phyloP scores from a whole-genome alignment of 2,113 vertebrate species.

The Suncus etruscus region DNA sequence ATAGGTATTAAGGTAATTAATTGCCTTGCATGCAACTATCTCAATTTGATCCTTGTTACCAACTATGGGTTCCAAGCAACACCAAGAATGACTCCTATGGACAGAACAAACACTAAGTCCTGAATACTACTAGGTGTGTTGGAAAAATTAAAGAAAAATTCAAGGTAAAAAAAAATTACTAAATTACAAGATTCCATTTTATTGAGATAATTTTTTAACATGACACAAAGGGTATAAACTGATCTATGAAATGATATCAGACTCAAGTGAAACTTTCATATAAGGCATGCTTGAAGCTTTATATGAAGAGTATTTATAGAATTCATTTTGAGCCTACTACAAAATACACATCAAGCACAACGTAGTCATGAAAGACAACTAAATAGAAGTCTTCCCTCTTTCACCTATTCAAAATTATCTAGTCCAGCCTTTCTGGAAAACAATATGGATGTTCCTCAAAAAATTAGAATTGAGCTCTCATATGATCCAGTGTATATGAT shows the following conservation, averaged over 20 bases:
- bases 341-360: not conserved
- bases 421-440: not conserved
- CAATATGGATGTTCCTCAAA: too few relatives aligned
- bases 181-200: not conserved
- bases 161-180: not conserved
- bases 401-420: not conserved
- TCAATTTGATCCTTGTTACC: too few relatives aligned
- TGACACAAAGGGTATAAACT: not conserved
- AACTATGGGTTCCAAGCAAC: too few relatives aligned
- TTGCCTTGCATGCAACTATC: too few relatives aligned
- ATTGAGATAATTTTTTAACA: slow-evolving; percentile 7
- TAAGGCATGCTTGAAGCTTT: not conserved
- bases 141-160: not conserved
- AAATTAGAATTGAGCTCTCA: too few relatives aligned
- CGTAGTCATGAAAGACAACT: not conserved
- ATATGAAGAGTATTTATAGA: not conserved
- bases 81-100: too few relatives aligned
- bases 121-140: too few relatives aligned
- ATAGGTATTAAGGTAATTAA: too few relatives aligned
- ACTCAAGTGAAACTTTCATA: slow-evolving; percentile 2
- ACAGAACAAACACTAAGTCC: too few relatives aligned
- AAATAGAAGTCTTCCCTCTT: not conserved
- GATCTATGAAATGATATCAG: not conserved
- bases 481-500: too few relatives aligned
- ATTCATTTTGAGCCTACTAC: not conserved